Conservation (phyloP, 2,888 invertebrate genomes). For the Cosmopolites sordidus region DNA sequence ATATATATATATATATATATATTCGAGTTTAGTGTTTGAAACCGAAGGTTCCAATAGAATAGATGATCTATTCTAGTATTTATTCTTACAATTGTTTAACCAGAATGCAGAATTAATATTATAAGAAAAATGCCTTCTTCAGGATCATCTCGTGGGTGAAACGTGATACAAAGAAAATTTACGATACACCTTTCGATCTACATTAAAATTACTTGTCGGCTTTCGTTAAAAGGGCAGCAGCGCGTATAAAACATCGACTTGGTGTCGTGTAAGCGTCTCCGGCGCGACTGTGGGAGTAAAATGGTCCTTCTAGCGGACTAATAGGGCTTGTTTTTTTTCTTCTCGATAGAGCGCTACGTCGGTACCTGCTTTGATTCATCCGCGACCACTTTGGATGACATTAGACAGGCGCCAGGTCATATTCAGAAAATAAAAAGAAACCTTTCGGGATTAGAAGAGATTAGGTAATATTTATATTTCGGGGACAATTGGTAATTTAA, state of each 20-base stretch:
- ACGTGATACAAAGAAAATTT: slow-evolving; percentile 19
- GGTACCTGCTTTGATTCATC: slow-evolving; percentile 28
- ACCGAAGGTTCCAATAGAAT: too few relatives aligned
- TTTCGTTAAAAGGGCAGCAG: slow-evolving; percentile 28
- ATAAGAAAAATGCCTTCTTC: too few relatives aligned
- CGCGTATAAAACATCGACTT: slow-evolving; percentile 33
- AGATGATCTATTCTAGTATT: too few relatives aligned
- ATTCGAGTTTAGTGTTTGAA: too few relatives aligned
- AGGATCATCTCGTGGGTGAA: slow-evolving; percentile 13
- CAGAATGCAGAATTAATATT: too few relatives aligned
- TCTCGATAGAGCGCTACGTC: slow-evolving; percentile 22
- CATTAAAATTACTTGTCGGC: slow-evolving; percentile 29
- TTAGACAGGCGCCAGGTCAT: slow-evolving; percentile 37
- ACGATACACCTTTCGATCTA: slow-evolving; percentile 19
- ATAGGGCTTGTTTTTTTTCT: slow-evolving; percentile 29
- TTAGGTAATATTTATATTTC: too few relatives aligned
- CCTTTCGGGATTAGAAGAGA: too few relatives aligned
- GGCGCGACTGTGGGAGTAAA: slow-evolving; percentile 31
- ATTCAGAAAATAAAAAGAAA: neutral
- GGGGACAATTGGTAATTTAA: too few relatives aligned
- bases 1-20: slow-evolving; percentile 1
- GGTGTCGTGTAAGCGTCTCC: slow-evolving; percentile 31
- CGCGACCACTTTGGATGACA: slow-evolving; percentile 26
- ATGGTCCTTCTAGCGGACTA: slow-evolving; percentile 26
- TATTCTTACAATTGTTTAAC: too few relatives aligned